phyloP scores from a whole-genome alignment of 1,140 invertebrate species.

The Sycophila sp. region DNA sequence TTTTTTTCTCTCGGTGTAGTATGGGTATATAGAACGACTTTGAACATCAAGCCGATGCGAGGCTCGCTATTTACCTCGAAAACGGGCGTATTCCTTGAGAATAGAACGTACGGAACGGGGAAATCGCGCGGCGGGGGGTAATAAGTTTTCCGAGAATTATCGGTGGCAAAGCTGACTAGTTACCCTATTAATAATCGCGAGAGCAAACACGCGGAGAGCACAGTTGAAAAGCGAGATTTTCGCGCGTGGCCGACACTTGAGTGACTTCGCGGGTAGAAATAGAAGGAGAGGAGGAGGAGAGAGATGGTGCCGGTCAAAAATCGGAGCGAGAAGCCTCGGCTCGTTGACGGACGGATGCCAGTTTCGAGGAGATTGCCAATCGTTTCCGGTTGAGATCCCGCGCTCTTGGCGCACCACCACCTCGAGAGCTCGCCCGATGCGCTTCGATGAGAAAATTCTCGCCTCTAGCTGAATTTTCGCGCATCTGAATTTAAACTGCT shows the following conservation, averaged over 20 bases:
- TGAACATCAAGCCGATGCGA: background rate
- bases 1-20: no score
- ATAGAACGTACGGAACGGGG: no score
- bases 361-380: slow-evolving; percentile 51
- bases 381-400: slow-evolving; percentile 52
- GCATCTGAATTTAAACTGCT: no score
- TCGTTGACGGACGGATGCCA: slow-evolving; percentile 44
- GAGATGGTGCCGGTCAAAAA: background rate
- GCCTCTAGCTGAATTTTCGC: no score
- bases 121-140: no score
- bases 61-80: no score
- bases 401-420: slow-evolving; percentile 42
- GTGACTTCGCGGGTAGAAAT: slow-evolving; percentile 6
- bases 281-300: background rate
- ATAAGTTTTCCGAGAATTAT: no score
- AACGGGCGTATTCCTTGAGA: no score
- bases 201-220: background rate
- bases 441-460: no score
- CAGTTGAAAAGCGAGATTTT: background rate
- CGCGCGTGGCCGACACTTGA: background rate
- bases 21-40: background rate
- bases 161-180: no score
- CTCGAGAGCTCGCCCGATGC: no score
- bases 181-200: no score
- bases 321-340: slow-evolving; percentile 11